Evolutionary conservation across 2,113 vertebrate genomes (phyloP).

Genomic region (Rousettus leschenaultii): DNA sequence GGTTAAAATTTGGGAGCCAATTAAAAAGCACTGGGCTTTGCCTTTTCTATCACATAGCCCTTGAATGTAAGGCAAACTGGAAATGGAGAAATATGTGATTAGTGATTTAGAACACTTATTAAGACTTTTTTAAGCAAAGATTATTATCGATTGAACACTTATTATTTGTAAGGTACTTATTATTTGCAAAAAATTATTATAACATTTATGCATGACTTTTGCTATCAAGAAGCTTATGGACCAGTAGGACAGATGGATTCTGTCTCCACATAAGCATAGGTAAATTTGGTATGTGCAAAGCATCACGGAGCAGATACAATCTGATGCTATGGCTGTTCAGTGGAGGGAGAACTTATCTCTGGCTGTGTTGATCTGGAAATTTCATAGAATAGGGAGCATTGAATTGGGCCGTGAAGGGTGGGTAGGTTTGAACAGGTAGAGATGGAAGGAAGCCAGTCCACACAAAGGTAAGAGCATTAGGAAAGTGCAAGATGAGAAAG

Average conservation of each 20-base stretch:
- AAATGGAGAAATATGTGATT: not conserved
- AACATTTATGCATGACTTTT: constrained; percentile 1
- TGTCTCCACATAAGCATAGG: not conserved
- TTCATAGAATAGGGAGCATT: not conserved
- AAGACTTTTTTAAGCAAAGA: not conserved
- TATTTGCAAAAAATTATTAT: not conserved
- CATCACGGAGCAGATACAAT: not conserved
- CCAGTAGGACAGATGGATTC: not conserved
- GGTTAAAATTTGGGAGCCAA: not conserved
- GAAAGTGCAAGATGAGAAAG: not conserved
- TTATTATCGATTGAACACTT: not conserved
- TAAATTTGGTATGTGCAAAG: not conserved
- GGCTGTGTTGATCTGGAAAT: not conserved
- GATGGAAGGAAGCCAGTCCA: not conserved
- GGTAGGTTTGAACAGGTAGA: not conserved
- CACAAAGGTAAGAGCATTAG: not conserved
- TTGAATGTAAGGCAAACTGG: not conserved
- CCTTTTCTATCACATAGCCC: not conserved
- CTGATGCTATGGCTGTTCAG: not conserved
- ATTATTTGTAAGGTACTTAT: not conserved
- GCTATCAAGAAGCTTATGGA: not conserved
- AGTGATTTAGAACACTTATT: not conserved
- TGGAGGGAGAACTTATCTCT: not conserved
- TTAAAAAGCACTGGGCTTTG: not conserved
- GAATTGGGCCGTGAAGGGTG: not conserved